These are phyloP conservation scores for Rousettus leschenaultii DNA, from an alignment of 2,113 vertebrate genomes.

Conservation along the genomic window DNA sequence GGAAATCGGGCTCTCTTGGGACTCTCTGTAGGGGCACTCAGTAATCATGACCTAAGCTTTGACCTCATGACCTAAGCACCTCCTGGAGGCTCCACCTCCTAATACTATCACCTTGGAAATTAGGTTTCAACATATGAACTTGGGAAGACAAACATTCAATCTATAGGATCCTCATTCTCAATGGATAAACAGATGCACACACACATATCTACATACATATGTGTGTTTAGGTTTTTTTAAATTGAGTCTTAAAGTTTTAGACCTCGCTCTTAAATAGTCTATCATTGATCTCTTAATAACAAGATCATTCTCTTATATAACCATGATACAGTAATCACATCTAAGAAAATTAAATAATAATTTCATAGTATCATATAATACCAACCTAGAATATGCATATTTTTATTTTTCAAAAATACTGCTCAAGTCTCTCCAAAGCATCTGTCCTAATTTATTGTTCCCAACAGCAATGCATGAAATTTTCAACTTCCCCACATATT, in stretches of 20 bases:
- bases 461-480: neutral
- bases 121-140: neutral
- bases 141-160: neutral
- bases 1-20: neutral
- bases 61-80: neutral
- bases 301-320: neutral
- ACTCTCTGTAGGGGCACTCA: neutral
- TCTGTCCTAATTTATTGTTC: neutral
- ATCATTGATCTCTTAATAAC: neutral
- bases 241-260: neutral
- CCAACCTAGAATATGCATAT: neutral
- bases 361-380: neutral
- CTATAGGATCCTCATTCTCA: neutral
- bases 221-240: neutral
- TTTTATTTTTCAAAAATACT: neutral
- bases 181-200: rapidly evolving
- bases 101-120: neutral
- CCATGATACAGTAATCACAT: neutral
- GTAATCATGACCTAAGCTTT: neutral
- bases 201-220: neutral
- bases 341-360: slow-evolving; percentile 24
- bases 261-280: neutral
- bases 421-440: neutral
- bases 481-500: neutral
- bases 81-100: neutral